A percentile compares a stretch with the other conserved stretches of the same genome.
Evolutionary conservation across 2,113 vertebrate genomes (phyloP).

Genomic region (Phoenicopterus ruber): DNA sequence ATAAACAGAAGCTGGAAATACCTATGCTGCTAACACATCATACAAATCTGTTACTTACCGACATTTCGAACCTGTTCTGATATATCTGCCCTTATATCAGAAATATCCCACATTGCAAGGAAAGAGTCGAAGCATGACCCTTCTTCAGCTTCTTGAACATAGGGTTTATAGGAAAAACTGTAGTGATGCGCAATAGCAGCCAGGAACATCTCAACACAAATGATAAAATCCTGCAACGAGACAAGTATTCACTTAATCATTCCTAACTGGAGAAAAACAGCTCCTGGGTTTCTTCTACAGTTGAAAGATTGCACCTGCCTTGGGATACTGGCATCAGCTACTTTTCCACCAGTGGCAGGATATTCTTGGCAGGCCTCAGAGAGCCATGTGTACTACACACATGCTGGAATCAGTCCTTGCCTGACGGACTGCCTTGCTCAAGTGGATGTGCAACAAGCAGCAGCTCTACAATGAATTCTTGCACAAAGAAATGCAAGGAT

Average conservation of each 20-base stretch:
- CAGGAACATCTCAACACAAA: conserved; percentile 97
- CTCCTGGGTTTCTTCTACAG: background rate
- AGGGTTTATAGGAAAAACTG: conserved; percentile 96
- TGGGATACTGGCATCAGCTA: background rate
- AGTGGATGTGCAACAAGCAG: background rate
- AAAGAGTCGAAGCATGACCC: conserved; percentile 97
- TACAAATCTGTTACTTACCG: conserved; percentile 77
- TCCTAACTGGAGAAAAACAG: background rate
- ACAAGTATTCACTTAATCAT: background rate
- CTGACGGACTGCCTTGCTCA: background rate
- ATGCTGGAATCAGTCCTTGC: background rate
- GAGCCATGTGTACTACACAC: rapidly evolving
- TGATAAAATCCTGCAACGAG: conserved; percentile 88
- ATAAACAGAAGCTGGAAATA: background rate
- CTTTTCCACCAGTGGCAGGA: background rate
- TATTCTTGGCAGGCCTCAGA: background rate
- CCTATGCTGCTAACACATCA: background rate
- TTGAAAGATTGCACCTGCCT: background rate
- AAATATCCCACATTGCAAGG: conserved; percentile 98
- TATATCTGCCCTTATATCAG: conserved; percentile 93
- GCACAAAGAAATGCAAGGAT: background rate
- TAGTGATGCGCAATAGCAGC: conserved; percentile 96
- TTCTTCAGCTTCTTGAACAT: conserved; percentile 94
- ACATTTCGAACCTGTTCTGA: conserved; percentile 97
- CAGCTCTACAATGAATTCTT: background rate